These are phyloP conservation scores for Drosophila parvula DNA, from an alignment of 1,140 invertebrate species.

Conservation along the genomic window DNA sequence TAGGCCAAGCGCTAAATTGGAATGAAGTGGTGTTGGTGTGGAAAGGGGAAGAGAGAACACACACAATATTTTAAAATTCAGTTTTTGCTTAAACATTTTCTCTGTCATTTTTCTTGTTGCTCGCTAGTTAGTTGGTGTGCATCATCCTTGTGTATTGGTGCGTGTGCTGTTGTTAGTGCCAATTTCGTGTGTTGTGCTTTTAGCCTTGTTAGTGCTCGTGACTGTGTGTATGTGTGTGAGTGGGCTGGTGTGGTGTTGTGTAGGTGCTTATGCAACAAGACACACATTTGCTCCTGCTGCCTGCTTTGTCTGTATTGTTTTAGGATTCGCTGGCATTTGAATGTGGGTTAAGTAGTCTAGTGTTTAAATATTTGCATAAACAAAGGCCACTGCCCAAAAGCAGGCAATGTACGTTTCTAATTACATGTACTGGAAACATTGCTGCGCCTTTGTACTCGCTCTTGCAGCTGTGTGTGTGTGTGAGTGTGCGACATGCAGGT, in stretches of 20 bases:
- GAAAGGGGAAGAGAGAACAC: conserved; percentile 40
- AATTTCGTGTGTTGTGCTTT: conserved; percentile 59
- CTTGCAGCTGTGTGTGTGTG: conserved; percentile 8
- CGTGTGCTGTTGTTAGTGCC: conserved; percentile 66
- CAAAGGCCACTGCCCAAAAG: conserved; percentile 65
- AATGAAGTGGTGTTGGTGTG: conserved; percentile 54
- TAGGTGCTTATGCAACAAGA: conserved; percentile 51
- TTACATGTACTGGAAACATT: conserved; percentile 46
- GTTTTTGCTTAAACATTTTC: conserved; percentile 41
- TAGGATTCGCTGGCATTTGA: conserved; percentile 26
- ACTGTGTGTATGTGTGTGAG: conserved; percentile 4
- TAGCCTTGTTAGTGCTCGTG: conserved; percentile 27
- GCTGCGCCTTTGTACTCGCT: conserved; percentile 16
- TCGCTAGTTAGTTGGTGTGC: conserved; percentile 6
- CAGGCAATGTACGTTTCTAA: conserved; percentile 67
- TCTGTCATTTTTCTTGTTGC: conserved; percentile 27
- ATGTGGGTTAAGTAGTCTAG: conserved; percentile 77
- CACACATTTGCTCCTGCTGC: conserved; percentile 24
- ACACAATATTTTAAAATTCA: conserved; percentile 65
- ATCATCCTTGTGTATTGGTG: conserved; percentile 12
- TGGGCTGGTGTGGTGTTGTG: conserved; percentile 16
- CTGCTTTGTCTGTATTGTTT: conserved; percentile 16
- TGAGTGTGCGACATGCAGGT: conserved; percentile 48
- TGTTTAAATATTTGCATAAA: conserved; percentile 73
- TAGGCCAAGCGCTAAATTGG: conserved; percentile 78